Evolutionary conservation across 2,113 vertebrate genomes (phyloP).

Genomic region (Muntiacus reevesi): DNA sequence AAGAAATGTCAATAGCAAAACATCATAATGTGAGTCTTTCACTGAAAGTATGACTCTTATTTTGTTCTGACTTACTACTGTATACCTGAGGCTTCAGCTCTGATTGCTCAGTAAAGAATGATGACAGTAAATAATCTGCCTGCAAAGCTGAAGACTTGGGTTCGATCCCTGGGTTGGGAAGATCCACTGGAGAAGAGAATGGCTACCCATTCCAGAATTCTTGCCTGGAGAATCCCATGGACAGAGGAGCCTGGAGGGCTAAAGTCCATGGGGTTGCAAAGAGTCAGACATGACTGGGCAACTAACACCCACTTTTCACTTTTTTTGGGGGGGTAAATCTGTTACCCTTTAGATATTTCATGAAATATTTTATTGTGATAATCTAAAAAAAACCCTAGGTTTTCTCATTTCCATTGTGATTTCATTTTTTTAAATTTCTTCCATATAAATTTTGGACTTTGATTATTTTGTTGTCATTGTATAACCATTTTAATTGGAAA

Average conservation of each 20-base stretch:
- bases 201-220: not conserved
- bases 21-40: not conserved
- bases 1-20: not conserved
- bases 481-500: not conserved
- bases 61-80: not conserved
- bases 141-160: not conserved
- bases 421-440: conserved; percentile 33
- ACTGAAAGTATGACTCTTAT: not conserved
- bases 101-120: not conserved
- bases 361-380: conserved; percentile 13
- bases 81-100: not conserved
- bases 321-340: not conserved
- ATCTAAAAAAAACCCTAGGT: not conserved
- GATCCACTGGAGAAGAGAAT: not conserved
- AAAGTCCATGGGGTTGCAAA: not conserved
- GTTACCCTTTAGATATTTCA: not conserved
- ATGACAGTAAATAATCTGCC: not conserved
- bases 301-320: not conserved
- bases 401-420: conserved; percentile 15
- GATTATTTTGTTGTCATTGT: not conserved
- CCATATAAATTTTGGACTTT: conserved; percentile 43
- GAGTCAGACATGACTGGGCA: not conserved
- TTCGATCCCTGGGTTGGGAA: fast-evolving
- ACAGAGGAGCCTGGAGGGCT: not conserved
- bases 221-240: not conserved